A percentile compares a stretch with the other conserved stretches of the same genome.
Conservation (phyloP, 1,140 invertebrate genomes). For the Dreissena polymorpha region DNA sequence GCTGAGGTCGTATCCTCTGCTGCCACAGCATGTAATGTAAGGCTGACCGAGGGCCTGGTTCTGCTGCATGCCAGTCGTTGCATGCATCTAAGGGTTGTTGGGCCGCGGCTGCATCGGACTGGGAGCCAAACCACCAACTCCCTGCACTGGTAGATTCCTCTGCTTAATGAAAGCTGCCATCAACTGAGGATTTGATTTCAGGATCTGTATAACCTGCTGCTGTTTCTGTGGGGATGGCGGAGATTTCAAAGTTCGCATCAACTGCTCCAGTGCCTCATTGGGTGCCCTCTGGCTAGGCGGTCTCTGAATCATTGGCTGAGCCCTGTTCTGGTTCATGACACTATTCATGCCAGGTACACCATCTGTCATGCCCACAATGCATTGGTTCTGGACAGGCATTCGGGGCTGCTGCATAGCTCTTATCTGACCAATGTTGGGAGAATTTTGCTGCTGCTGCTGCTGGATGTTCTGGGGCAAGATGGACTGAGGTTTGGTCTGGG, state of each 20-base stretch:
- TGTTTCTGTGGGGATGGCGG: conserved; percentile 95
- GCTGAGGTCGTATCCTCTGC: conserved; percentile 56
- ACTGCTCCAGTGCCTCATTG: conserved; percentile 89
- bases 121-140: conserved; percentile 75
- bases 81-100: conserved; percentile 75
- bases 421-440: conserved; percentile 44
- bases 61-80: conserved; percentile 60
- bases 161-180: conserved; percentile 99
- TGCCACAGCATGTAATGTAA: conserved; percentile 62
- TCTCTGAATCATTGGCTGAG: conserved; percentile 48
- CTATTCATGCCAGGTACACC: conserved; percentile 43
- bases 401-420: conserved; percentile 56
- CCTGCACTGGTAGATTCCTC: conserved; percentile 79
- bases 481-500: conserved; percentile 44
- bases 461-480: conserved; percentile 55
- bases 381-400: conserved; percentile 52
- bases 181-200: conserved; percentile 96
- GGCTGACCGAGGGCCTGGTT: conserved; percentile 63
- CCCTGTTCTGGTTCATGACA: conserved; percentile 51
- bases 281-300: conserved; percentile 58
- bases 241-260: conserved; percentile 93
- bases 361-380: conserved; percentile 15
- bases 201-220: conserved; percentile 93
- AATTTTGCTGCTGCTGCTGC: conserved; percentile 44
- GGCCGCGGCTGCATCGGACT: conserved; percentile 70